These are phyloP conservation scores for Dasypogon diadema DNA, from an alignment of 2,888 invertebrate genomes.

Conservation along the genomic window DNA sequence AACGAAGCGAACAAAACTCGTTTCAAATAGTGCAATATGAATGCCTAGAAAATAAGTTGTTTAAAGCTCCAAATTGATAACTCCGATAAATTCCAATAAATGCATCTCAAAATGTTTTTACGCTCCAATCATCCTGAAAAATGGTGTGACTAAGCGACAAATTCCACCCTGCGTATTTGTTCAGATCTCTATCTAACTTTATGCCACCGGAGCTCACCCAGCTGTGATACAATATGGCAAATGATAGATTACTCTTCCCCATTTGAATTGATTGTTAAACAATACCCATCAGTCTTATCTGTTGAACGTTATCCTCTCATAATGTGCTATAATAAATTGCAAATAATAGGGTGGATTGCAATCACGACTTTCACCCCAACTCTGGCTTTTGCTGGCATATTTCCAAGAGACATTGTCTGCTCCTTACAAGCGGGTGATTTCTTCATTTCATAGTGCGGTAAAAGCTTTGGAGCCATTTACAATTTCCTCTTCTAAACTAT, in stretches of 20 bases:
- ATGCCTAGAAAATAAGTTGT: conserved; percentile 2
- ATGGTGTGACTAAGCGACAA: background rate
- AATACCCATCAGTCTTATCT: conserved; percentile 46
- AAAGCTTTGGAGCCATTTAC: conserved; percentile 26
- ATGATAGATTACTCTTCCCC: conserved; percentile 22
- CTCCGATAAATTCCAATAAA: background rate
- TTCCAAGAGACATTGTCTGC: conserved; percentile 20
- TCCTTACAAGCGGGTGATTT: conserved; percentile 15
- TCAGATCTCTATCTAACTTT: background rate
- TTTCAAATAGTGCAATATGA: too few species aligned
- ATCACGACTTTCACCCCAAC: conserved; percentile 8
- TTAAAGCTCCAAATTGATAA: conserved; percentile 1
- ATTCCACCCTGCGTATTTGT: background rate
- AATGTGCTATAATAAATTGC: conserved; percentile 34
- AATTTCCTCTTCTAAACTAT: conserved; percentile 4
- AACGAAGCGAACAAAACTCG: too few species aligned
- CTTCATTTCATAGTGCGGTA: conserved; percentile 4
- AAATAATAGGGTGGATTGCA: conserved; percentile 39
- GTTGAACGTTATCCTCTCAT: conserved; percentile 30
- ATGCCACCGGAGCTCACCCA: background rate
- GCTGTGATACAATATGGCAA: conserved; percentile 19
- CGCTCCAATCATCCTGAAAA: conserved; percentile 15
- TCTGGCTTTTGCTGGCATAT: conserved; percentile 16
- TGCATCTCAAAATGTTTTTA: background rate
- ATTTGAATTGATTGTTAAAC: conserved; percentile 40